Evolutionary conservation across 2,113 vertebrate genomes (phyloP), one percentile per base, ranked within the genome.

Genomic region (Pterocles gutturalis): DNA sequence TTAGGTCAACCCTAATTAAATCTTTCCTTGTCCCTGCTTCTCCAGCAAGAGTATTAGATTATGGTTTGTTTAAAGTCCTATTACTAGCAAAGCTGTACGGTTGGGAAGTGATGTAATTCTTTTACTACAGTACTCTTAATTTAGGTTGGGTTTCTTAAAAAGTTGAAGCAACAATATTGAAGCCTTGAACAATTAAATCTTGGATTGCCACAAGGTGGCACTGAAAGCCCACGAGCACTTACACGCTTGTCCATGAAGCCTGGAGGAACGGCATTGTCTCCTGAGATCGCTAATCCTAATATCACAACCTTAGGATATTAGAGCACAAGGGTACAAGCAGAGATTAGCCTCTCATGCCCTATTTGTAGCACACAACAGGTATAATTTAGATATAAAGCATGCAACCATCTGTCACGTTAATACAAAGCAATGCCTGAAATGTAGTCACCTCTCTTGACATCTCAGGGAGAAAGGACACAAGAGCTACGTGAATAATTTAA

Each of bases 171-270:
- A 34, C 18, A 33, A 2, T 16, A 38, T 2, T 7, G 45, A 84
- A 29, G n/a, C 38, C 28, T 48, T 41, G 62, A 64, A 36, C 8
- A 36, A 17, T 0, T 9, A 55, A 24, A 17, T 38, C 13, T 41
- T n/a, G 41, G 26, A 6, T 28, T 60, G 61, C 93, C 96, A 83
- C 90, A 33, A 86, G 97, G 80, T 97, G 96, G 96, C 96, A 95
- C 55, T 90, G 94, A 26, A 11, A 31, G 78, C 61, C 71, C 92
- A 73, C 2, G 6, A 89, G 80, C 94, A 57, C 73, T 31, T 7
- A 0, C 12, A 26, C 15, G 7, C 17, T 5, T 0, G 1, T 13
- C 20, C 58, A 1, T 0, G 31, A 53, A 60, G 61, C 54, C 38
- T 7, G 4, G 25, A 66, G 20, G 5, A 9, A n/a, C 17, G 4